Conservation (phyloP, 1,140 invertebrate genomes). For the Temnothorax curvispinosus region DNA sequence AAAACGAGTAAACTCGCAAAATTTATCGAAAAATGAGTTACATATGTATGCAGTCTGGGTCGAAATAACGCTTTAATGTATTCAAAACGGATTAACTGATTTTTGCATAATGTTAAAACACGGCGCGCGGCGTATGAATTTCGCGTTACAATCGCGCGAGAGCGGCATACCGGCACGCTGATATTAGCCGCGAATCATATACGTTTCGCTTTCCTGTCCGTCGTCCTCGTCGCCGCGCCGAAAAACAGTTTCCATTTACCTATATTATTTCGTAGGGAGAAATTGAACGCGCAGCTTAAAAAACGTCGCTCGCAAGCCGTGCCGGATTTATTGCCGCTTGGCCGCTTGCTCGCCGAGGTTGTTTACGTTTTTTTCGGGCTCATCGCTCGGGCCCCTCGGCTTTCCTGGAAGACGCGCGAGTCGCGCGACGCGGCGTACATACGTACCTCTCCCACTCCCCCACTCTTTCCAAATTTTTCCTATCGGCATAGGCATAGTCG, state of each 20-base stretch:
- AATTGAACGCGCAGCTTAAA: not conserved
- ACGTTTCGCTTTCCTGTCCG: not conserved
- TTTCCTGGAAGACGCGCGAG: not conserved
- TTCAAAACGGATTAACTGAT: constrained; percentile 21
- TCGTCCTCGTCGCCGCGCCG: not conserved
- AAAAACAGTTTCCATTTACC: not conserved
- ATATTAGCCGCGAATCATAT: not conserved
- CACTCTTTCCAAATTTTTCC: not conserved
- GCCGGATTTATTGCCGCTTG: no score
- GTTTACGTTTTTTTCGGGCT: not conserved
- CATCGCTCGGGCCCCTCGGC: not conserved
- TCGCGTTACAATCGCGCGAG: constrained; percentile 4
- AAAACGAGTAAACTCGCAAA: constrained; percentile 22
- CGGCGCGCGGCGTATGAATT: not conserved
- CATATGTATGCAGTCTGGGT: constrained; percentile 3
- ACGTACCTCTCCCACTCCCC: not conserved
- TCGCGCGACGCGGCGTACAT: not conserved
- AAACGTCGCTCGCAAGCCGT: not conserved
- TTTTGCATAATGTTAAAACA: constrained; percentile 35
- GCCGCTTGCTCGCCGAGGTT: no score
- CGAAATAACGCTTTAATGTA: constrained; percentile 23
- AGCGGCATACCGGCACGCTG: not conserved
- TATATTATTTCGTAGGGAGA: not conserved
- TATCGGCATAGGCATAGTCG: not conserved
- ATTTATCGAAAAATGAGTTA: constrained; percentile 30